phyloP scores from a whole-genome alignment of 2,797 vertebrate genomes.

The Spinus pinus region DNA sequence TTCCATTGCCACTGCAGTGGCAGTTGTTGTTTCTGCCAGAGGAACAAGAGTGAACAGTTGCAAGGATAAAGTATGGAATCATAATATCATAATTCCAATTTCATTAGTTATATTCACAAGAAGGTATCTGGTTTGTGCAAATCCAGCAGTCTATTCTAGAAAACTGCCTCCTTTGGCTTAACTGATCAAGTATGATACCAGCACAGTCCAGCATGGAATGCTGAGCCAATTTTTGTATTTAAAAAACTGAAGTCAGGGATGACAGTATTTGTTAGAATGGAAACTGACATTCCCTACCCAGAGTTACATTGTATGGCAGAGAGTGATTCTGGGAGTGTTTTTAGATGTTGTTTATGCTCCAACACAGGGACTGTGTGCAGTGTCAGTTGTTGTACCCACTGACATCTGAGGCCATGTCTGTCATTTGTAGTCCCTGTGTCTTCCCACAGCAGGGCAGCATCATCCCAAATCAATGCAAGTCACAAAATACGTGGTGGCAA shows the following conservation, averaged over 20 bases:
- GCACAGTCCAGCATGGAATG: neutral
- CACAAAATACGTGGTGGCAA: neutral
- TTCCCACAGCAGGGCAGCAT: neutral
- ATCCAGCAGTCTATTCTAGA: neutral
- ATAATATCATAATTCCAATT: neutral
- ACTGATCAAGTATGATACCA: neutral
- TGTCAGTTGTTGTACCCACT: neutral
- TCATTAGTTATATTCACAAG: neutral
- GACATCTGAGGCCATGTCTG: neutral
- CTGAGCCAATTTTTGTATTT: neutral
- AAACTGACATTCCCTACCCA: neutral
- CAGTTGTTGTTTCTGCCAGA: neutral
- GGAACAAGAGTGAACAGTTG: neutral
- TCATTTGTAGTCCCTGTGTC: neutral
- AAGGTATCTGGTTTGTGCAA: neutral
- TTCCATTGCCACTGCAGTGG: neutral
- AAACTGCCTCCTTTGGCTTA: neutral
- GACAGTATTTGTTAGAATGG: neutral
- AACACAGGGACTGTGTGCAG: rapidly evolving
- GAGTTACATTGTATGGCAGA: neutral
- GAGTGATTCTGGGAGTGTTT: neutral
- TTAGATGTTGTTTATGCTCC: neutral
- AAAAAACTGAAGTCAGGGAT: neutral
- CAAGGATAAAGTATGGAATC: neutral
- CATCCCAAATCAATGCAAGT: neutral